Evolutionary conservation across 2,113 vertebrate species (phyloP).

Genomic region (Noctilio leporinus): DNA sequence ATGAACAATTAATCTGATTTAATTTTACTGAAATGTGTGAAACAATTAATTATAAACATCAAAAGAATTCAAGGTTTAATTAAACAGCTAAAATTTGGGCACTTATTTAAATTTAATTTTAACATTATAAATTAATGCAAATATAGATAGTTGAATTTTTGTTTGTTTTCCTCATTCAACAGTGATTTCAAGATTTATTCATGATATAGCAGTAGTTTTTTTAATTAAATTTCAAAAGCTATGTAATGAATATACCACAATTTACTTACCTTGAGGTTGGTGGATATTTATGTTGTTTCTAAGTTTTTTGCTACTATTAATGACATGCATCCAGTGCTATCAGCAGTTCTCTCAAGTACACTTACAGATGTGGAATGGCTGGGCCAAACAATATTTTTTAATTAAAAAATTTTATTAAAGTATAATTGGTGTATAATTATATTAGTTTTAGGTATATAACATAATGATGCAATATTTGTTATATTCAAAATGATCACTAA

Average conservation of each 20-base stretch:
- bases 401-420: not conserved
- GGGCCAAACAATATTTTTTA: not conserved
- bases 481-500: not conserved
- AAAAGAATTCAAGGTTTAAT: not conserved
- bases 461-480: not conserved
- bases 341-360: not conserved
- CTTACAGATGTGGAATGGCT: not conserved
- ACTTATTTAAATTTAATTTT: constrained; percentile 32
- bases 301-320: not conserved
- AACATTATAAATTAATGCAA: not conserved
- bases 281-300: not conserved
- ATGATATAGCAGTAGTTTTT: not conserved
- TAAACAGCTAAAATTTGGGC: not conserved
- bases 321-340: not conserved
- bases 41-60: not conserved
- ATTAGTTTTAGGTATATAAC: not conserved
- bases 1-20: not conserved
- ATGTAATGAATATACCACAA: not conserved
- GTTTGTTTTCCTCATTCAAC: not conserved
- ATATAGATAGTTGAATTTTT: not conserved
- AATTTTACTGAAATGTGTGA: not conserved
- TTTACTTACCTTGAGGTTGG: not conserved
- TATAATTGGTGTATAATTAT: not conserved
- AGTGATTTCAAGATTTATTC: not conserved
- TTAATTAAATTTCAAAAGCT: not conserved